Evolutionary conservation across 92 coral and sea anemone species (phyloP), one percentile per base, ranked within the genome.

Genomic region (Parazoanthus swiftii): DNA sequence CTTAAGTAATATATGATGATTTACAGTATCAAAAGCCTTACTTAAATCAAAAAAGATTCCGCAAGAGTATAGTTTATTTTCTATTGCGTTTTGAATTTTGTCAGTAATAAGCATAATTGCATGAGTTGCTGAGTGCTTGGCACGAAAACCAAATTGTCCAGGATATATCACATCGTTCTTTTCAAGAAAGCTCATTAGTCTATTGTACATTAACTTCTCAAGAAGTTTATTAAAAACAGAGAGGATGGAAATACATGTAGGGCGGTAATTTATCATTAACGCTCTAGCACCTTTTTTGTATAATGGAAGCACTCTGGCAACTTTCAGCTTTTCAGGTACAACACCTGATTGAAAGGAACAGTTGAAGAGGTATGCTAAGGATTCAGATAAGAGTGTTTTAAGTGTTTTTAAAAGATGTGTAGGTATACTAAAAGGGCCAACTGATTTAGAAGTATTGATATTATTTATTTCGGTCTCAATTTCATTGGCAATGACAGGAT

Each of bases 101-200:
- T 29, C 33, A 29, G 33, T 29, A 29, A 90, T 86, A 35, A 48
- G 36, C n/a, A 90, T 42, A 14, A 86, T 79, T 63, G 93, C 88
- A 74, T 90, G 93, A 75, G 46, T 51, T 29, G 90, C 81, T 26
- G 88, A 81, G 70, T 90, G 93, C 72, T 77, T 76, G 10, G 90
- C 48, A 16, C 89, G 39, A 88, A 90, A 90, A 74, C 90, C 89
- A 88, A 91, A 91, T 76, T 91, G 91, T 16, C 85, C 89, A 66
- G 79, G 65, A 72, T 38, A 91, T 63, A 91, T 67, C 26, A 91
- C 38, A 23, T 65, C 77, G 35, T 76, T 80, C 77, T 68, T 91
- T 39, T 88, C 91, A n/a, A 88, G 81, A 54, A 63, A 91, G 50
- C 84, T 65, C 26, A 84, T 23, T 23, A 91, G 75, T 82, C 91